Evolutionary conservation across 2,888 invertebrate species (phyloP), one percentile per base, ranked within the genome.

Genomic region (Cheilosia vulpina): DNA sequence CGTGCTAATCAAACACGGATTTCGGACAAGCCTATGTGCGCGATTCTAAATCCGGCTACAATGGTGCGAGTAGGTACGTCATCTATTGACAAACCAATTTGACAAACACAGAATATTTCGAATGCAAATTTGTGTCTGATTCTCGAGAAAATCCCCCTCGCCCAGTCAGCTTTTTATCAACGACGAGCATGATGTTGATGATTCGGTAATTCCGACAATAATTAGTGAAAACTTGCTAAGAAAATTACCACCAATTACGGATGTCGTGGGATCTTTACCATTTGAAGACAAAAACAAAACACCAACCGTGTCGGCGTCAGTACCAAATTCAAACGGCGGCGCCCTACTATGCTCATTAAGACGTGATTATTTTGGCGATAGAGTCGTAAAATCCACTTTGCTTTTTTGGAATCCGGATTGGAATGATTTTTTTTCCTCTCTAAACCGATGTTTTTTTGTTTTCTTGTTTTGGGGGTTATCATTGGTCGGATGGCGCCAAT

Each of bases 341-440:
- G 75, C 75, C 63, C 45, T 69, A 68, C 31, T 11, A 38, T 21
- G 27, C 60, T 73, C 66, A 73, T 80, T 80, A 80, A 60, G 45
- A 52, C 19, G 24, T 21, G 53, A 72, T 45, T 62, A 53, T 72
- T 63, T 72, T 45, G 17, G 31, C 52, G 13, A 57, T 72, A 47
- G 43, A 52, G 52, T 31, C 47, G 57, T 58, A 47, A 58, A 72
- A 73, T 24, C 47, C 21, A 50, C 68, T 75, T 50, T 50, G 50
- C 68, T 75, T 60, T 75, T 76, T 81, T 45, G 81, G 81, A 76
- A 76, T 81, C 76, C 81, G 81, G 81, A 81, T 81, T 81, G 71
- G 17, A 52, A 27, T 17, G 6, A 19, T 38, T 38, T 13, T 13
- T 34, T 34, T 9, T 34, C 1, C 2, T 38, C 1, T 38, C 38